Evolutionary conservation across 2,797 vertebrate genomes (phyloP), one percentile per base, ranked within the genome.

Genomic region (Octomys mimax): DNA sequence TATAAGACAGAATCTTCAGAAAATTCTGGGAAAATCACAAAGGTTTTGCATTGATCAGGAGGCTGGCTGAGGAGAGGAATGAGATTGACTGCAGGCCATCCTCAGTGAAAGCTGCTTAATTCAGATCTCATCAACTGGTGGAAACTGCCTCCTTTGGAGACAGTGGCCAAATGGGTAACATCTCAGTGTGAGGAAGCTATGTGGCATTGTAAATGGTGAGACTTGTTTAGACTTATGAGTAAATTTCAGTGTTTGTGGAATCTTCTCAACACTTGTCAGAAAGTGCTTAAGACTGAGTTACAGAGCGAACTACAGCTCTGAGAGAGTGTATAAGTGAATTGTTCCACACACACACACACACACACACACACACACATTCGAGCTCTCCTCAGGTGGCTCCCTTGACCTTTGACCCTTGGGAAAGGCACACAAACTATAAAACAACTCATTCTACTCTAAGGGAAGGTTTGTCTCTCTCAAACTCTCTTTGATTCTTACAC

Each of bases 71-170:
- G 64, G 78, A 94, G 31, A 39, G 14, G 42, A 36, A 6, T 52
- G 64, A 61, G 42, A 36, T 8, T 52, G 64, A 61, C 39, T 13
- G 28, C 66, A 94, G 81, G 39, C 54, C 57, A 36, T 62, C 91
- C 52, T 95, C 46, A 71, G 3, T 8, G 73, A 91, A 87, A 92
- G 54, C 59, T 93, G 66, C 33, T 95, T 61, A 87, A 28, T 64
- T 95, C 77, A 87, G 96, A 96, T 95, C 57, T 85, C 83, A 80
- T 86, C 91, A 87, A 54, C 33, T 46, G 73, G 62, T 68, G 68
- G 87, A 95, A 94, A 95, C 42, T 5, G 19, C 49, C 78, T 96
- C 33, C 77, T 95, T 78, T 73, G 92, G 91, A 79, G 94, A 95
- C 61, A 49, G 66, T 21, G 31, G 78, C 78, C 82, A 93, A 62